Evolutionary conservation across 2,797 vertebrate genomes (phyloP).

Genomic region (Scolopax bukidnonensis): DNA sequence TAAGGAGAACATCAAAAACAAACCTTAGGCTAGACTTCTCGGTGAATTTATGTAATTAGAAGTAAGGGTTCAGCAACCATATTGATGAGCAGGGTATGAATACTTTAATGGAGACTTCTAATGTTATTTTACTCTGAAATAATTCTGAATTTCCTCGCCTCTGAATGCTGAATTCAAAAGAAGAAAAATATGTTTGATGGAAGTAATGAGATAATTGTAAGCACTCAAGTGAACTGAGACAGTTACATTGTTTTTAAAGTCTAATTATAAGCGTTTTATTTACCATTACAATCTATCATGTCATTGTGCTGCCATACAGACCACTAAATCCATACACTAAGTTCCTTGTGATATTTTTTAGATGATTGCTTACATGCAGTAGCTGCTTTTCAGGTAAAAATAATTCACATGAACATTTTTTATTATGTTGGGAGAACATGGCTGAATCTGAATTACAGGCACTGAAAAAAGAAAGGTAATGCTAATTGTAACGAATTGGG

Average conservation of each 20-base stretch:
- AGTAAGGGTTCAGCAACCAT: background rate
- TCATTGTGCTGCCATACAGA: background rate
- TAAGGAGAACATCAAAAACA: background rate
- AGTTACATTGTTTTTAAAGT: background rate
- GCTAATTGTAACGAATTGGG: background rate
- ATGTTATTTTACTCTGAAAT: background rate
- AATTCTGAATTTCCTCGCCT: background rate
- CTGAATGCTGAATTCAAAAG: background rate
- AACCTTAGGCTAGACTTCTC: background rate
- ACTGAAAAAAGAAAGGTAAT: background rate
- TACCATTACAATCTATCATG: background rate
- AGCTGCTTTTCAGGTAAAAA: background rate
- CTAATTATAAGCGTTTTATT: constrained; percentile 30
- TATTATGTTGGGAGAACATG: background rate
- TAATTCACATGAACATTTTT: background rate
- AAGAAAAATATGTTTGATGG: background rate
- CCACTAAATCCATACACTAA: background rate
- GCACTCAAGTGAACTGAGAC: background rate
- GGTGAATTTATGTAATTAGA: background rate
- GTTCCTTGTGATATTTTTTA: background rate
- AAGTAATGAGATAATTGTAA: constrained; percentile 29
- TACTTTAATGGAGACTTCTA: background rate
- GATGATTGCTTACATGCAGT: background rate
- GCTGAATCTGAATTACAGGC: background rate
- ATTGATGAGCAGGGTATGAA: background rate